A percentile compares a stretch with the other conserved stretches of the same genome.
phyloP scores from a whole-genome alignment of 2,113 vertebrate species.

The Corythornis vintsioides region DNA sequence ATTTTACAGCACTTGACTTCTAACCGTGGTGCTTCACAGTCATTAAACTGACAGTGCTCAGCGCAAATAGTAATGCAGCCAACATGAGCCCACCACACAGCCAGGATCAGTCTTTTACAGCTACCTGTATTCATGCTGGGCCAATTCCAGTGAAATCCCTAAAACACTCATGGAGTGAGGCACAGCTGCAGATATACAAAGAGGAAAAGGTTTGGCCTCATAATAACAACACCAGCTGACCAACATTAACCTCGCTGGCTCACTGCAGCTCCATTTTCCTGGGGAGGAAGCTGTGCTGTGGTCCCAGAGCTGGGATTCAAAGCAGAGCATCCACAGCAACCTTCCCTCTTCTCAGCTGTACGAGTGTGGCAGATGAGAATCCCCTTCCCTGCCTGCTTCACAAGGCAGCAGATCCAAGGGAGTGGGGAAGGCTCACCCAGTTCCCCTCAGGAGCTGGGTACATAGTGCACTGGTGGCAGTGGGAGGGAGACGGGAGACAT shows the following conservation, averaged over 20 bases:
- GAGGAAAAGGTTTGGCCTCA: background rate
- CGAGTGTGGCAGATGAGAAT: accelerated
- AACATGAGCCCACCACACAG: background rate
- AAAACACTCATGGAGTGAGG: background rate
- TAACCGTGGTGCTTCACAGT: background rate
- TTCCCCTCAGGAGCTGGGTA: background rate
- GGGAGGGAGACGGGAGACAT: background rate
- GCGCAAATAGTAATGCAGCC: background rate
- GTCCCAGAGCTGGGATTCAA: background rate
- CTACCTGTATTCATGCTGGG: background rate
- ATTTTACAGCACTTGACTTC: background rate
- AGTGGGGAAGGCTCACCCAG: accelerated
- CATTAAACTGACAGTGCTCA: background rate
- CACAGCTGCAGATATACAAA: background rate
- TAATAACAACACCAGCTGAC: background rate
- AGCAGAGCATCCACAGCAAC: background rate
- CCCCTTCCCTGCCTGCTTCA: background rate
- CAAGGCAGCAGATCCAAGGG: accelerated
- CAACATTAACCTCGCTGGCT: background rate
- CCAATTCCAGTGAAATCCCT: background rate
- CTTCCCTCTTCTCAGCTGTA: background rate
- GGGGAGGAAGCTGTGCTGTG: background rate
- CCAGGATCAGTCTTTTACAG: background rate
- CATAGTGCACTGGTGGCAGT: accelerated
- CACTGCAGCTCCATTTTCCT: background rate